Evolutionary conservation across 2,888 invertebrate genomes (phyloP).

Genomic region (Drosophila aldrichi): DNA sequence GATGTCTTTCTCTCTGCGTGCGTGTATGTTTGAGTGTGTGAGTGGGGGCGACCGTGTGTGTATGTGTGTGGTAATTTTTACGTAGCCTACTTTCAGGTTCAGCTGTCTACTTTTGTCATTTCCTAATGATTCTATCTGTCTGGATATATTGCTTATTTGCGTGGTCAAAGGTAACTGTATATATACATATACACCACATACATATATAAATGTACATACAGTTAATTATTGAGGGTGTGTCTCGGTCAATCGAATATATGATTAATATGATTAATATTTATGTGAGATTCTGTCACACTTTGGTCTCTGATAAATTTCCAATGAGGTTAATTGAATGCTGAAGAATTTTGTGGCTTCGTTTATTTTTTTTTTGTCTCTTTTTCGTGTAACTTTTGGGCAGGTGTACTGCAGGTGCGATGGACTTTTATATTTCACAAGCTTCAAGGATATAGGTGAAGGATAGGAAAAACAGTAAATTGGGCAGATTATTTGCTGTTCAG

Average conservation of each 20-base stretch:
- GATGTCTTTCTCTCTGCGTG: not conserved
- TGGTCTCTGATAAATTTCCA: constrained; percentile 2
- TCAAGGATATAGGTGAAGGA: not conserved
- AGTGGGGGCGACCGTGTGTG: not conserved
- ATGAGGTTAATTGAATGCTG: constrained; percentile 13
- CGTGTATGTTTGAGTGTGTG: constrained; percentile 6
- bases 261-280: constrained; percentile 30
- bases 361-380: not conserved
- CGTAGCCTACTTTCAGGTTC: constrained; percentile 69
- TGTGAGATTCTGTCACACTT: constrained; percentile 1
- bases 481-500: not conserved
- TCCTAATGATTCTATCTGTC: constrained; percentile 47
- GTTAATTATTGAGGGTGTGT: constrained; percentile 36
- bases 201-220: not conserved
- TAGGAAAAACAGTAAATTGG: not conserved
- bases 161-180: constrained; percentile 48
- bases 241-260: constrained; percentile 18
- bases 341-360: constrained; percentile 3
- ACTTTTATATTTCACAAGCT: constrained; percentile 29
- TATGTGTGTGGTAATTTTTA: constrained; percentile 19
- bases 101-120: constrained; percentile 21
- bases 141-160: constrained; percentile 60
- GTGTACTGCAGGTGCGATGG: constrained; percentile 23
- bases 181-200: constrained; percentile 1
- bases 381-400: not conserved